Base-by-base conservation (phyloP, 2,888 invertebrate species). In the Nasonia oneida region DNA sequence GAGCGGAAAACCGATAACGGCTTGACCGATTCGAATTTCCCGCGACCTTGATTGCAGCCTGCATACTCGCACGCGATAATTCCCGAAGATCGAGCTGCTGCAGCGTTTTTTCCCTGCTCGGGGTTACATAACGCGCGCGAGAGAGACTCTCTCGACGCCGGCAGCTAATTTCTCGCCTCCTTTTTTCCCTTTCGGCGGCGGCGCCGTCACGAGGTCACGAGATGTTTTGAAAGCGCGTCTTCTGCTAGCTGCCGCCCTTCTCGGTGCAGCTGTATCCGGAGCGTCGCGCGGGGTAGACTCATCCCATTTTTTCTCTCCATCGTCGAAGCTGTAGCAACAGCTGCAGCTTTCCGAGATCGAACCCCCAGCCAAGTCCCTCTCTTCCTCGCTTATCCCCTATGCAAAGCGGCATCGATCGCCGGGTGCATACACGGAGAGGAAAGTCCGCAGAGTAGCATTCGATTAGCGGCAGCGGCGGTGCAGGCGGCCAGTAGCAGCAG, bases 201-300 rank as follows among this genome's bases (percentile, higher is more conserved):
- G 14, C 53, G 53, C 0, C 64, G 64, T 67, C 64, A 67, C 64
- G 64, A 67, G 64, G 64, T 67, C 29, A 67, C 64, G 64, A 33
- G 29, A 77, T 77, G 61, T 77, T 77, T 61, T 61, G 61, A 57
- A 39, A 37, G 75, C 10, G 37, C 33, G 61, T 76, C 77, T 39
- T 78, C 77, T 78, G 77, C 77, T 77, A 76, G 57, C 37, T 76
- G 37, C 79, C 70, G 50, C 33, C 82, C 71, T 70, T 67, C 71
- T 75, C 74, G 37, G 64, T 74, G 37, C 81, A 33, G 74, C 74
- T 71, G 82, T 67, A 29, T 50, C 3, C 29, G 8, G 29, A 29
- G 29, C 29, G 1, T 29, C n/a, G 18, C 57, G 57, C 53, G 18
- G 57, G n/a, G 8, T 61, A 18, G 53, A 53, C 18, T 53, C 53